A percentile compares a stretch with the other conserved stretches of the same genome.
These are phyloP conservation scores for Acleris laterana DNA, from an alignment of 2,888 invertebrate genomes.

Conservation along the genomic window DNA sequence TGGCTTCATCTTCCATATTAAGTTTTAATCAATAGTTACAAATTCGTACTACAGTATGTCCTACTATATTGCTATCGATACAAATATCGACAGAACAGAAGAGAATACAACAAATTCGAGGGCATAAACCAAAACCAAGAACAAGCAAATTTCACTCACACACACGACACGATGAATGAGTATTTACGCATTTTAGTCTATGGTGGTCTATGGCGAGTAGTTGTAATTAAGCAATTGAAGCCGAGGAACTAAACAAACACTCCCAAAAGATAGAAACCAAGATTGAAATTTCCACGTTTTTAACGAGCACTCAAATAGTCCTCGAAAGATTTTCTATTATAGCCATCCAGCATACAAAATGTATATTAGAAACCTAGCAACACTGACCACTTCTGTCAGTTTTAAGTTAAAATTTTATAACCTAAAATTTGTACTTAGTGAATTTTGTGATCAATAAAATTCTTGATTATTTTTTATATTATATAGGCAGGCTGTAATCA, in stretches of 20 bases:
- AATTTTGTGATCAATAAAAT: too few species aligned
- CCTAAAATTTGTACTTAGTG: too few species aligned
- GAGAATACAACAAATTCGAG: conserved; percentile 26
- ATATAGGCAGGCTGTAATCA: not conserved
- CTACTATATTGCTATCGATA: conserved; percentile 34
- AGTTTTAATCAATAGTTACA: conserved; percentile 32
- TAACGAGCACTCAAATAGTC: too few species aligned
- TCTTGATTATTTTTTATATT: too few species aligned
- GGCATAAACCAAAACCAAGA: conserved; percentile 22
- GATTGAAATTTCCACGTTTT: too few species aligned
- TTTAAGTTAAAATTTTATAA: too few species aligned
- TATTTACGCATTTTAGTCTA: conserved; percentile 1
- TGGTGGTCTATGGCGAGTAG: conserved; percentile 13
- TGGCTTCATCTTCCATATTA: conserved; percentile 68
- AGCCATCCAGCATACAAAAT: too few species aligned
- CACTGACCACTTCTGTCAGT: too few species aligned
- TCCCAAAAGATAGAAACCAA: too few species aligned
- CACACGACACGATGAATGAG: conserved; percentile 6
- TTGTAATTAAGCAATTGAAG: not conserved
- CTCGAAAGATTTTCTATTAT: too few species aligned
- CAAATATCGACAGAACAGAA: conserved; percentile 28
- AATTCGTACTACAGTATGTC: conserved; percentile 24
- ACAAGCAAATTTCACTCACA: conserved; percentile 10
- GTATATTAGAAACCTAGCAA: too few species aligned
- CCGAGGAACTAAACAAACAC: not conserved